Base-by-base conservation (phyloP, 2,797 vertebrate species). In the Podarcis siculus region DNA sequence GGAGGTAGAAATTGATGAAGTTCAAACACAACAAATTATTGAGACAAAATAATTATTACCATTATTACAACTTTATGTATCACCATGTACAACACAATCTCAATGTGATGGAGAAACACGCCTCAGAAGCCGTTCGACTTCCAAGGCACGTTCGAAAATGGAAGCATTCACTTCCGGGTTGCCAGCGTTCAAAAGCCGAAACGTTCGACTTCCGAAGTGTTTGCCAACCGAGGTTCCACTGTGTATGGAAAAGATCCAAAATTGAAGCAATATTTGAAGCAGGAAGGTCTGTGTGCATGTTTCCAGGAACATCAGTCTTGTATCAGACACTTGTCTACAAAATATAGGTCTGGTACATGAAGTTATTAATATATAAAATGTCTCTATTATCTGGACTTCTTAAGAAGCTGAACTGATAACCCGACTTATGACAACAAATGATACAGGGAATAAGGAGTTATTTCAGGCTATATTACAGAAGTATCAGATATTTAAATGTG, bases 1-100 rank as follows among this genome's bases (percentile, higher is more conserved):
- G 72, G 89, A 94, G 83, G 72, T 2, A 92, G 7, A 95, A 93
- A 27, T 79, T n/a, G 49, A 87, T 7, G 76, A 37, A 23, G 42
- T 88, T 77, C 90, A 92, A 0, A 85, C 1, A 89, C 15, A 85
- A 19, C 19, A 71, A 6, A 79, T 64, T 23, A 64, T 5, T 79
- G 30, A 71, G 19, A 32, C 3, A 72, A 72, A 5, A 23, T 64
- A 5, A 23, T 64, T 64, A 64, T 23, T 64, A 64, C 21, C 2
- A 7, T 64, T 64, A 23, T 23, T 64, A 64, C 17, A 64, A 64
- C 61, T 64, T 64, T 64, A 64, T 23, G 19, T 61, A 61, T 61
- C 58, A 61, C 19, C 21, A 19, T 64, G 21, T 23, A 23, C 61
- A 19, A 64, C 61, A 64, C 61, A 64, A 23, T 64, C 61, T 23